phyloP scores from a whole-genome alignment of 2,797 vertebrate genomes.

The Percopsis omiscomaycus region DNA sequence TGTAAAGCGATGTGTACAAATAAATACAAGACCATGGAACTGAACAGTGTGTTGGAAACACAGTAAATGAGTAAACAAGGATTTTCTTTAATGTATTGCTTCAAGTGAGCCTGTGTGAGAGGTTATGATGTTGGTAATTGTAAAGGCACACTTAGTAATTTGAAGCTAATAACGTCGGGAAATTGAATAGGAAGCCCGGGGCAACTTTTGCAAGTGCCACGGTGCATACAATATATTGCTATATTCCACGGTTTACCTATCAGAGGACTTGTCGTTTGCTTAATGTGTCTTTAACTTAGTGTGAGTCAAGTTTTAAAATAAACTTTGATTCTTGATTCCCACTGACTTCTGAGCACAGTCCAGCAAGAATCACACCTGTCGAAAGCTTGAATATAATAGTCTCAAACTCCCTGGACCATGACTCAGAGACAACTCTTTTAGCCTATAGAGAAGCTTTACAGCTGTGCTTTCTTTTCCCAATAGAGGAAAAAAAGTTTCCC shows the following conservation, averaged over 20 bases:
- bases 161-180: constrained; percentile 24
- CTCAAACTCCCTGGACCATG: constrained; percentile 13
- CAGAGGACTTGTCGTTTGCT: no score
- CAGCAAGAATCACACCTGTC: neutral
- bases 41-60: neutral
- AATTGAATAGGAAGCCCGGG: constrained; percentile 5
- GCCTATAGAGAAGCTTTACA: constrained; percentile 21
- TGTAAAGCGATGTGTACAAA: constrained; percentile 50
- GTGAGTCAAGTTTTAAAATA: no score
- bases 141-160: neutral
- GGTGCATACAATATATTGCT: no score
- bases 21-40: constrained; percentile 23
- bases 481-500: constrained; percentile 31
- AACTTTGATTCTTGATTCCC: no score
- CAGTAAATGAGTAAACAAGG: neutral
- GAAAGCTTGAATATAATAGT: constrained; percentile 16
- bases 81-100: constrained; percentile 34
- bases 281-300: no score
- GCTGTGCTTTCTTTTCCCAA: constrained; percentile 23
- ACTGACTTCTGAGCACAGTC: neutral
- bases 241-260: no score
- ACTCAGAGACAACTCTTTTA: constrained; percentile 25
- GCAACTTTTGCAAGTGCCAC: neutral
- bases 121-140: constrained; percentile 13
- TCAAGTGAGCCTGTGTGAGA: constrained; percentile 3